Base-by-base conservation (phyloP, 2,888 invertebrate species). In the Nymphalis polychloros region DNA sequence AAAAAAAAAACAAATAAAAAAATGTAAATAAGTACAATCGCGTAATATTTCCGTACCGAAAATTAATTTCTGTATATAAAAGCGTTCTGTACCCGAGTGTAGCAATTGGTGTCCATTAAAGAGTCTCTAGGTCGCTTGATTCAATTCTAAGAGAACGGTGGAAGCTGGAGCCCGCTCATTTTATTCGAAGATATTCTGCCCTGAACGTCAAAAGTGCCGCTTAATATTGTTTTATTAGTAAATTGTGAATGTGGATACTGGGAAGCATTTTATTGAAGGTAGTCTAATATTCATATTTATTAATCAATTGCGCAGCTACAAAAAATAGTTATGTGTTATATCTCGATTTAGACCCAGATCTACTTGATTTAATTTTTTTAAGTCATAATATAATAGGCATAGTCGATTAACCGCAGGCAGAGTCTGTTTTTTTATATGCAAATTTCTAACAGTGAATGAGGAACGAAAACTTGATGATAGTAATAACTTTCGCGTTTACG, bases 21-120 rank as follows among this genome's bases (percentile, higher is more conserved):
- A 31, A 27, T 27, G 1, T 31, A 6, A 35, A 8, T 3, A 31
- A 49, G 17, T 23, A 47, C 47, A 48, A 16, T 48, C 46, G 41
- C 41, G 55, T 59, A 27, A 50, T 5, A 67, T n/a, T 62, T 49
- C 35, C 23, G 35, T 16, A 47, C 31, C 19, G 20, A 59, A 52
- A 46, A 46, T 27, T n/a, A 13, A n/a, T 46, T n/a, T 19, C 31
- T 27, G 19, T 60, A 50, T 62, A 62, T 57, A 57, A 31, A 59
- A 35, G 19, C 17, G 27, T 69, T 69, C 49, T 64, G 41, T 35
- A 47, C 52, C 31, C 52, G 67, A 69, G 61, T 64, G 71, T 71
- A 69, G 59, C 71, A 71, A 69, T 69, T 71, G 63, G 64, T 23
- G 49, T 64, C 69, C 64, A 71, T 71, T 69, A 71, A 59, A 59